A percentile compares a stretch with the other conserved stretches of the same genome.
phyloP scores from a whole-genome alignment of 2,113 vertebrate genomes.

The Lamprologus ornatipinnis region DNA sequence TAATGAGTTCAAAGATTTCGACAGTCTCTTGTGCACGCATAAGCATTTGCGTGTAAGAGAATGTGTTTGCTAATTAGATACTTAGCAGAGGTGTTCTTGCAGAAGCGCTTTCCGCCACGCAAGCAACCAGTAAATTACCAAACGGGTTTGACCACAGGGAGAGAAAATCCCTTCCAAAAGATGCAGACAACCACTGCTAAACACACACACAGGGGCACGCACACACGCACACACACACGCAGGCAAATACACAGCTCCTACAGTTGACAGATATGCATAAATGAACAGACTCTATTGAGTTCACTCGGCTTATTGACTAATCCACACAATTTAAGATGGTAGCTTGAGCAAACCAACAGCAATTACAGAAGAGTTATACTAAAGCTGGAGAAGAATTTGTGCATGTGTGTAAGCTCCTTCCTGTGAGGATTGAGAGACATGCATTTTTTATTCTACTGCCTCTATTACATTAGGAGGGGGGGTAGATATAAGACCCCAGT shows the following conservation, averaged over 20 bases:
- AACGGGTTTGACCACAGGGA: constrained; percentile 1
- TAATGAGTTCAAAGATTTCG: not conserved
- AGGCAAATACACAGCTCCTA: not conserved
- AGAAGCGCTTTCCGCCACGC: constrained; percentile 7
- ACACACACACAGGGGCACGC: not conserved
- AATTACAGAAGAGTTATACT: not conserved
- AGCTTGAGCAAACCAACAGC: constrained; percentile 12
- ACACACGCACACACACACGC: not conserved
- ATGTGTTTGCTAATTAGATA: constrained; percentile 37
- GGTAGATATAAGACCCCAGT: not conserved
- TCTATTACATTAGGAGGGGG: not conserved
- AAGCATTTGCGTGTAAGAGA: not conserved
- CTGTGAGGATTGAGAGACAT: not conserved
- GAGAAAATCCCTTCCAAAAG: constrained; percentile 8
- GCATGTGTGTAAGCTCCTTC: not conserved
- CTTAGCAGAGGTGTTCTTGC: constrained; percentile 26
- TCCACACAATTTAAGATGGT: constrained; percentile 13
- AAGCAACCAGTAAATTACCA: constrained; percentile 47
- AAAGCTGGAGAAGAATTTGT: not conserved
- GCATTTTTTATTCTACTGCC: not conserved
- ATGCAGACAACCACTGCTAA: constrained; percentile 2
- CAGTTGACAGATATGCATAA: constrained; percentile 10
- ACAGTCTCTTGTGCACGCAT: not conserved
- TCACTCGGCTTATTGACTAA: constrained; percentile 39
- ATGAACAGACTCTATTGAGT: constrained; percentile 18